Base-by-base conservation (phyloP, 2,113 vertebrate genomes). In the Panthera uncia region DNA sequence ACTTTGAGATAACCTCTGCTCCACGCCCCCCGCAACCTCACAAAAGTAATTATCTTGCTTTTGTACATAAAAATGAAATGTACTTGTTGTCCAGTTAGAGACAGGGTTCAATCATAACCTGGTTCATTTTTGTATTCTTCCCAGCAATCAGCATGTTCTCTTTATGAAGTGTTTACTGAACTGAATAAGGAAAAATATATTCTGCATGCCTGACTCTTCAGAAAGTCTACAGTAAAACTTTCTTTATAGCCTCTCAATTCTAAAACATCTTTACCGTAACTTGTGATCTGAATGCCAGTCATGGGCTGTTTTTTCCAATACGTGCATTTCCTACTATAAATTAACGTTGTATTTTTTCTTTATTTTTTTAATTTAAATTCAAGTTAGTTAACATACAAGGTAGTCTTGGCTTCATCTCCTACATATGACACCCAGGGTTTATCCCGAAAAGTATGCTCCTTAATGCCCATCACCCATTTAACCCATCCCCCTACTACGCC, bases 101-200 rank as follows among this genome's bases (percentile, higher is more conserved):
- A 94, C 29, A 41, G 66, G 19, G 23, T 57, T 94, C 45, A 94
- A 76, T 94, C 83, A 95, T 57, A 90, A 79, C 13, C 31, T 27
- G 33, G n/a, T 63, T 86, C 38, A 92, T 73, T 84, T 97, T 15
- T 41, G 10, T 55, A 69, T 33, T 86, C 16, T 63, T 95, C 52
- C 69, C 4, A 65, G 78, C 36, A 93, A 89, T 83, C 31, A 11
- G 57, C 57, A 86, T 19, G 25, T 55, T 86, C 45, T 91, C 52
- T 95, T 95, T 90, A 86, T 61, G 79, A 83, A 79, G 11, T 78
- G 21, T 63, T 73, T 90, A 90, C 71, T 96, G 31, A 92, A 52
- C n/a, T 94, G 41, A 94, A 80, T 73, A 89, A 81, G 48, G 19
- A 81, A 92, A 74, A 91, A 82, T 27, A 82, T 25, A 96, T 82